These are phyloP conservation scores for Motacilla tschutschensis DNA, from an alignment of 2,113 vertebrate genomes.

Conservation along the genomic window DNA sequence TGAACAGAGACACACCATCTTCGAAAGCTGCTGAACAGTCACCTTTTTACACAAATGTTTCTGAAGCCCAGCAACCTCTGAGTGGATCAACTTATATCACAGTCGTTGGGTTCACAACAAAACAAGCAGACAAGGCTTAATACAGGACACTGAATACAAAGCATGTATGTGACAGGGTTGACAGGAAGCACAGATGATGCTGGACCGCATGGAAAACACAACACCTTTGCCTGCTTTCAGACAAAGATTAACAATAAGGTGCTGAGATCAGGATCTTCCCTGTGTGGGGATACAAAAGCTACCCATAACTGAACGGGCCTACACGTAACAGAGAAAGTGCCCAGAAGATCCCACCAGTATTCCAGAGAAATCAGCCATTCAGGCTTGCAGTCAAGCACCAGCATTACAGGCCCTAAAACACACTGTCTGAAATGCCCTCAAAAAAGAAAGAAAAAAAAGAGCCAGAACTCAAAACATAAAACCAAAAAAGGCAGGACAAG, in stretches of 20 bases:
- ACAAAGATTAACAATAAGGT: background rate
- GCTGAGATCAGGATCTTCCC: background rate
- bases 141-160: background rate
- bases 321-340: background rate
- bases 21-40: background rate
- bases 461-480: background rate
- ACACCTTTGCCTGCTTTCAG: background rate
- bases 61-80: background rate
- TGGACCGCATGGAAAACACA: background rate
- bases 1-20: background rate
- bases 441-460: background rate
- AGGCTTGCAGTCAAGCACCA: background rate
- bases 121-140: background rate
- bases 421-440: background rate
- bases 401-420: background rate
- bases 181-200: background rate
- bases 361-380: background rate
- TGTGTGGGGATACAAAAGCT: background rate
- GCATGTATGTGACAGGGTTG: background rate
- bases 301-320: background rate
- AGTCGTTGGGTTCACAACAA: background rate
- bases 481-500: background rate
- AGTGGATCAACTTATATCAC: background rate
- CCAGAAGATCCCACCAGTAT: background rate
- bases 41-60: background rate